phyloP scores from a whole-genome alignment of 2,888 invertebrate species.

The Alloscopus bannaensis region DNA sequence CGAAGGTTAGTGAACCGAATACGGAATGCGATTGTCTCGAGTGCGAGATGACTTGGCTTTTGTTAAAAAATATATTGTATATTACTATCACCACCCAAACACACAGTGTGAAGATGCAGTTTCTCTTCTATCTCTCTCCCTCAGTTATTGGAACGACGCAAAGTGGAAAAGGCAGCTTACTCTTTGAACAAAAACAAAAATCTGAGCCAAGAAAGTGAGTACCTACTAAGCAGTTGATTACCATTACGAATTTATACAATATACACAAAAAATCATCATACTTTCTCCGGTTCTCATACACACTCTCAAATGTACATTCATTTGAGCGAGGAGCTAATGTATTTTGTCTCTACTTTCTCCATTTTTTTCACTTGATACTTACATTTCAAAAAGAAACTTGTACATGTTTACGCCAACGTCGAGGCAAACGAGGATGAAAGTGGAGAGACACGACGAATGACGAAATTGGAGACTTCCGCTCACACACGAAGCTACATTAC shows the following conservation, averaged over 20 bases:
- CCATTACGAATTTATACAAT: conserved; percentile 21
- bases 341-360: too few relatives aligned
- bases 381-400: not conserved
- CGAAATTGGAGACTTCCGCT: not conserved
- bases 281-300: too few relatives aligned
- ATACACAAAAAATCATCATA: conserved; percentile 3
- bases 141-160: not conserved
- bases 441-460: not conserved
- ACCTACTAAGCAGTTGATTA: conserved; percentile 17
- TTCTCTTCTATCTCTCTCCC: not conserved
- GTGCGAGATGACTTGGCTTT: not conserved
- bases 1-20: conserved; percentile 13
- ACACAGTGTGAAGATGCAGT: not conserved
- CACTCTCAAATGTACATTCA: too few relatives aligned
- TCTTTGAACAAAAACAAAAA: not conserved
- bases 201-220: conserved; percentile 2
- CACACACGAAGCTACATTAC: not conserved
- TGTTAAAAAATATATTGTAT: not conserved
- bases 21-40: not conserved
- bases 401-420: not conserved
- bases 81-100: not conserved
- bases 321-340: too few relatives aligned
- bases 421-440: not conserved
- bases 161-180: not conserved
- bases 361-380: too few relatives aligned